These are phyloP conservation scores for Neolamprologus brichardi DNA, from an alignment of 2,113 vertebrate genomes.

Conservation along the genomic window DNA sequence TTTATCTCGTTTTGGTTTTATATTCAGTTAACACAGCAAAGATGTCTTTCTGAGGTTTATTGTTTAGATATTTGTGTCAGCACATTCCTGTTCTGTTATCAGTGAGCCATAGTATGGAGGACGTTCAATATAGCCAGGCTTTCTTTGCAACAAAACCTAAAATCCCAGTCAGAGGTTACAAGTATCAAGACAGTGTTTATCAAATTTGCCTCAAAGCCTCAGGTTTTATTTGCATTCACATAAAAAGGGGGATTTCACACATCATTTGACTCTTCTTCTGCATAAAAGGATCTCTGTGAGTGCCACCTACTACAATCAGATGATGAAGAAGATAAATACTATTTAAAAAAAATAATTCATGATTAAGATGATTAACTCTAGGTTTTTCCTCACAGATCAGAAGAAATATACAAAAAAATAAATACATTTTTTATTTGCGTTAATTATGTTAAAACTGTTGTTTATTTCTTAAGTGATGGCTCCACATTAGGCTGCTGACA, in stretches of 20 bases:
- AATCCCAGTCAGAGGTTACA: neutral
- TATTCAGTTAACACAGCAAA: neutral
- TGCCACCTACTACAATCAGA: neutral
- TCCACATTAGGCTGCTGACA: neutral
- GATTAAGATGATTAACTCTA: neutral
- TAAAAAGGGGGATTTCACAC: neutral
- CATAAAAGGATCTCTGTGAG: neutral
- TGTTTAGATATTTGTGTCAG: neutral
- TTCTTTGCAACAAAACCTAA: neutral
- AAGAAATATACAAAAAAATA: neutral
- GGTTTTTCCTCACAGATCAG: neutral
- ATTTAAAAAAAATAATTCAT: rapidly evolving
- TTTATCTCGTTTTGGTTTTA: neutral
- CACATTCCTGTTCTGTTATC: neutral
- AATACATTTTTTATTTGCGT: neutral
- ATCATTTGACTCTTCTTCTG: neutral
- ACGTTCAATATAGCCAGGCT: neutral
- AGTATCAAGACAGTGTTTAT: neutral
- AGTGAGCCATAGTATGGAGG: neutral
- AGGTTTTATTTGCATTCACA: neutral
- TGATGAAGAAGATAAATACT: neutral
- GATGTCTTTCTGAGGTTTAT: neutral
- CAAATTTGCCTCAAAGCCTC: neutral
- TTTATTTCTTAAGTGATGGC: neutral
- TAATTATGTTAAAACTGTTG: neutral